Evolutionary conservation across 2,797 vertebrate genomes (phyloP).

Genomic region (Sardinella longiceps): DNA sequence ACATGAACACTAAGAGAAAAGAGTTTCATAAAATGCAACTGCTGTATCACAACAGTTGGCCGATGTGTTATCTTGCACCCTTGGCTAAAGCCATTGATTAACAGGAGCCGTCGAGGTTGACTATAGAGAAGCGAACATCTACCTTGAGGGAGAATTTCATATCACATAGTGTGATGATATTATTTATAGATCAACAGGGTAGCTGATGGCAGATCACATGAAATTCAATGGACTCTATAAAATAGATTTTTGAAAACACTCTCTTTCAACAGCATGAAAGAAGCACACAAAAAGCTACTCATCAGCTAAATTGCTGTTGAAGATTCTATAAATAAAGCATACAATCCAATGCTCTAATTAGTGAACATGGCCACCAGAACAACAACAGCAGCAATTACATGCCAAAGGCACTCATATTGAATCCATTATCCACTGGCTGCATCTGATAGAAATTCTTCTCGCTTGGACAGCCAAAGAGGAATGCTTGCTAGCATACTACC

Average conservation of each 20-base stretch:
- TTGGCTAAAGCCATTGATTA: background rate
- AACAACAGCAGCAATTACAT: background rate
- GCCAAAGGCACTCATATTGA: background rate
- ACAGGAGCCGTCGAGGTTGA: background rate
- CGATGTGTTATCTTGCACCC: background rate
- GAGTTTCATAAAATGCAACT: background rate
- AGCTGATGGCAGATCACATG: background rate
- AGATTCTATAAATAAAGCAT: background rate
- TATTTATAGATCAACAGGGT: background rate
- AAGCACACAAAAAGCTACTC: background rate
- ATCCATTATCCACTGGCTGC: conserved; percentile 13
- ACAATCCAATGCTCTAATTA: background rate
- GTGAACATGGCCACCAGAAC: background rate
- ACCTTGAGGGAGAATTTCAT: background rate
- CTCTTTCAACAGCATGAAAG: background rate
- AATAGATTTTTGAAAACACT: background rate
- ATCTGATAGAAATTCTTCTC: conserved; percentile 52
- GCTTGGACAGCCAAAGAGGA: conserved; percentile 34
- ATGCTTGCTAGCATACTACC: conserved; percentile 44
- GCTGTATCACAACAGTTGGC: background rate
- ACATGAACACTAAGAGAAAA: background rate
- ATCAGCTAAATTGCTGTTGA: background rate
- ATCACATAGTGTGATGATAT: background rate
- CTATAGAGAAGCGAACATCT: background rate
- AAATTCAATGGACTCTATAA: background rate